Conservation (phyloP, 64 coral and sea anemone genomes). For the Montipora sp. region DNA sequence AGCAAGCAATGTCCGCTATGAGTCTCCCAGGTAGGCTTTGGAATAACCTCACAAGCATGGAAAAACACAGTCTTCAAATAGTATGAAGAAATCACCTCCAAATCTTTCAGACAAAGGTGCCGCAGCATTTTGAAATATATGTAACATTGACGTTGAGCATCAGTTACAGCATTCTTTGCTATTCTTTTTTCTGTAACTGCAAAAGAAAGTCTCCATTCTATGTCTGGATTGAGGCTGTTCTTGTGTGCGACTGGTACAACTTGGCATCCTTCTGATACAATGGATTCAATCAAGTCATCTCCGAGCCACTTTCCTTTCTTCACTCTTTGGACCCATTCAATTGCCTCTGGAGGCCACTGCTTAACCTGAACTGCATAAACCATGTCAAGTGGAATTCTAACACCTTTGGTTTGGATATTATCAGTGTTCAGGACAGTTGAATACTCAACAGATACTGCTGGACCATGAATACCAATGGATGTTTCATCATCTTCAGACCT, state of each 20-base stretch:
- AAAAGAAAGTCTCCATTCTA: slow-evolving; percentile 67
- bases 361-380: slow-evolving; percentile 48
- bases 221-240: slow-evolving; percentile 53
- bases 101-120: slow-evolving; percentile 61
- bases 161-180: slow-evolving; percentile 49
- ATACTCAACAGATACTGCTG: slow-evolving; percentile 63
- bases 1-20: slow-evolving; percentile 59
- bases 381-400: slow-evolving; percentile 60
- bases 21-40: slow-evolving; percentile 46
- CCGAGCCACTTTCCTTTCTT: slow-evolving; percentile 46
- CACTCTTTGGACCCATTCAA: slow-evolving; percentile 45
- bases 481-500: slow-evolving; percentile 22
- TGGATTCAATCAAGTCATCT: slow-evolving; percentile 53
- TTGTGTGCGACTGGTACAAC: slow-evolving; percentile 63
- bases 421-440: slow-evolving; percentile 55
- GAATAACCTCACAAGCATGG: slow-evolving; percentile 55
- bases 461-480: slow-evolving; percentile 45
- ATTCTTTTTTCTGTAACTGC: slow-evolving; percentile 60
- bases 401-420: slow-evolving; percentile 61
- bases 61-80: slow-evolving; percentile 58
- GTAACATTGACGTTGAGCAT: slow-evolving; percentile 63
- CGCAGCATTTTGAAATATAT: slow-evolving; percentile 59
- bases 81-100: slow-evolving; percentile 61
- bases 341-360: slow-evolving; percentile 60
- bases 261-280: slow-evolving; percentile 45